phyloP scores from a whole-genome alignment of 1,140 invertebrate genomes.

The Mizuhopecten yessoensis region DNA sequence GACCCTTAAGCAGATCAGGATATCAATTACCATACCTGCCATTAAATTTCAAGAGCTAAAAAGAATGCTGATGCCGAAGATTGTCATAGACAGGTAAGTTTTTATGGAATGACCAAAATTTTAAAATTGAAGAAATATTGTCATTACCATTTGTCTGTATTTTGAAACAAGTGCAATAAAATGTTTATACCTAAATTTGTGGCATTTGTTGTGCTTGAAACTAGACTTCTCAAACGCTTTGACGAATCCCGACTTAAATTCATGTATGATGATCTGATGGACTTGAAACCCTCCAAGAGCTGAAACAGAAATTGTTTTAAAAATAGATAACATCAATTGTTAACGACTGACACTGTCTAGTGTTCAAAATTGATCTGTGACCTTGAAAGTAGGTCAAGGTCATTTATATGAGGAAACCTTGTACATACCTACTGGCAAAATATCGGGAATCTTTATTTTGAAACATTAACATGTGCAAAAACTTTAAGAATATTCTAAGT shows the following conservation, averaged over 20 bases:
- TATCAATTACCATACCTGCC: background rate
- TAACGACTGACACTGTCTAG: no score
- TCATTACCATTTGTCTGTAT: background rate
- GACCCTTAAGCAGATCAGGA: no score
- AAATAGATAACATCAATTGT: no score
- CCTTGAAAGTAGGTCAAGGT: no score
- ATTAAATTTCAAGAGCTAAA: background rate
- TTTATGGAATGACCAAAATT: background rate
- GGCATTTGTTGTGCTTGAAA: background rate
- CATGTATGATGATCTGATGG: constrained; percentile 56
- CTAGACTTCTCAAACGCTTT: background rate
- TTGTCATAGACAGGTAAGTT: no score
- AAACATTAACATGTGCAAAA: no score
- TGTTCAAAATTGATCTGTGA: no score
- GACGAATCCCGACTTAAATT: constrained; percentile 49
- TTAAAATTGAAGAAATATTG: no score
- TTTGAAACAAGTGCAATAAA: background rate
- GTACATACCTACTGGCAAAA: no score
- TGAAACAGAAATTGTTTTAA: constrained; percentile 46
- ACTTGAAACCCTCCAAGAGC: constrained; percentile 54
- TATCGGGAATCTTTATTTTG: no score
- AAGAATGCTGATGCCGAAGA: background rate
- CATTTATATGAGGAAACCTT: no score
- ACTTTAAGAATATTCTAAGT: no score
- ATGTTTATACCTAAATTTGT: constrained; percentile 2